Percentiles rank a stretch among this genome's conserved stretches.
Evolutionary conservation across 2,113 vertebrate species (phyloP).

Genomic region (Alces alces): DNA sequence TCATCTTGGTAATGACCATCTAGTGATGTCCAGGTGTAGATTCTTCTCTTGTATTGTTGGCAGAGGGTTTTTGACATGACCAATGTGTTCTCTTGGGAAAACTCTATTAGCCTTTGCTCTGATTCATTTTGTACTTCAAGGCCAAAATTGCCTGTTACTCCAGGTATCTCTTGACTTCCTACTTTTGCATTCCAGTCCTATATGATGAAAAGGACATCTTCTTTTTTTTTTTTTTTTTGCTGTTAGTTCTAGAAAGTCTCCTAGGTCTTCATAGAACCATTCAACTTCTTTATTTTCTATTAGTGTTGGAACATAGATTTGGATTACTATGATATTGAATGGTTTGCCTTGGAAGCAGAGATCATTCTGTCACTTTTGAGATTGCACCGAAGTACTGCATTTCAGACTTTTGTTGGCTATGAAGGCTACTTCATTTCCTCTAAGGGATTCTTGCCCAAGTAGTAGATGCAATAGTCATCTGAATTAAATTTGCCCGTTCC

Average conservation of each 20-base stretch:
- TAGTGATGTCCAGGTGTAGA: background rate
- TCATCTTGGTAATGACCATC: background rate
- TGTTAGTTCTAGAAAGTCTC: background rate
- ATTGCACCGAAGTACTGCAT: background rate
- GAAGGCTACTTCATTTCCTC: background rate
- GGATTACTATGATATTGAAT: background rate
- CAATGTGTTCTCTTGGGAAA: background rate
- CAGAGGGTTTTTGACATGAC: background rate
- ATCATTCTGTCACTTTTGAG: background rate
- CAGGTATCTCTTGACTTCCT: no score
- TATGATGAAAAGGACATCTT: no score
- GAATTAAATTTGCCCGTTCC: background rate
- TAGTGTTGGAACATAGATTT: background rate
- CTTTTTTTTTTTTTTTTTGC: background rate
- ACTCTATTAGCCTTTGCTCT: background rate
- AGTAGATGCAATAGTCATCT: background rate
- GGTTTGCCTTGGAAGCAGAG: background rate
- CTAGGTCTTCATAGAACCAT: background rate
- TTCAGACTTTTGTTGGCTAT: background rate
- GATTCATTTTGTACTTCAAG: background rate
- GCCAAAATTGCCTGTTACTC: no score
- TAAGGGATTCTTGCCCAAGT: background rate
- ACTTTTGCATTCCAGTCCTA: no score
- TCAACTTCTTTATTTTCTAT: background rate
- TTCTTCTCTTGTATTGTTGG: background rate